Evolutionary conservation across 1,140 invertebrate genomes (phyloP).

Genomic region (Platorchestia sp.): DNA sequence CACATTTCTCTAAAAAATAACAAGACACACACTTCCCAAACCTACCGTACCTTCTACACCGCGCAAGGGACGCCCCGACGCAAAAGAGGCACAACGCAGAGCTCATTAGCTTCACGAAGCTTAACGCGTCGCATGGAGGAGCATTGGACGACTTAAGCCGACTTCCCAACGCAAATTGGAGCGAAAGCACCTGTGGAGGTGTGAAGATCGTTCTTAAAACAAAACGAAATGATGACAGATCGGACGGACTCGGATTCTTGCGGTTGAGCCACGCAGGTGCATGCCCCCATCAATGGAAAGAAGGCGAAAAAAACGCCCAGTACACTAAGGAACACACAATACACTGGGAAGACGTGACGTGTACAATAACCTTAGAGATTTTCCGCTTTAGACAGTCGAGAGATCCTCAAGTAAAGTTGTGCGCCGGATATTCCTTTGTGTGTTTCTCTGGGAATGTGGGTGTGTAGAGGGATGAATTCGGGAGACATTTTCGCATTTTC

Average conservation of each 20-base stretch:
- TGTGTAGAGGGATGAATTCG: no score
- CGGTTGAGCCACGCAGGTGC: background rate
- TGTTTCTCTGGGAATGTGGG: no score
- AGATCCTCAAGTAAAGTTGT: background rate
- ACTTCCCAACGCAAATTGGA: background rate
- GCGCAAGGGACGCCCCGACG: no score
- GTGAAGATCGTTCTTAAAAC: background rate
- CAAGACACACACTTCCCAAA: no score
- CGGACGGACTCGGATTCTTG: background rate
- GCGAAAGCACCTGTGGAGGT: slow-evolving; percentile 44
- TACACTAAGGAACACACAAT: background rate
- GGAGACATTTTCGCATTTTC: no score
- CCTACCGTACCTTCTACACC: no score
- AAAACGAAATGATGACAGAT: background rate
- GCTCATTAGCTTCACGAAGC: no score
- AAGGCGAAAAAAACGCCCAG: background rate
- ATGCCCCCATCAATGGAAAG: background rate
- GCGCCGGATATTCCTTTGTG: no score
- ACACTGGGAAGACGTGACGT: background rate
- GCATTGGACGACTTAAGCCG: background rate
- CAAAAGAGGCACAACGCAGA: no score
- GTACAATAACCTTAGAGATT: background rate
- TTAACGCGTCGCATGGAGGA: background rate
- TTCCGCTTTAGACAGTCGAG: background rate
- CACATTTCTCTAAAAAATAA: no score